Base-by-base conservation (phyloP, 2,888 invertebrate genomes). In the Trichopoda pennipes region DNA sequence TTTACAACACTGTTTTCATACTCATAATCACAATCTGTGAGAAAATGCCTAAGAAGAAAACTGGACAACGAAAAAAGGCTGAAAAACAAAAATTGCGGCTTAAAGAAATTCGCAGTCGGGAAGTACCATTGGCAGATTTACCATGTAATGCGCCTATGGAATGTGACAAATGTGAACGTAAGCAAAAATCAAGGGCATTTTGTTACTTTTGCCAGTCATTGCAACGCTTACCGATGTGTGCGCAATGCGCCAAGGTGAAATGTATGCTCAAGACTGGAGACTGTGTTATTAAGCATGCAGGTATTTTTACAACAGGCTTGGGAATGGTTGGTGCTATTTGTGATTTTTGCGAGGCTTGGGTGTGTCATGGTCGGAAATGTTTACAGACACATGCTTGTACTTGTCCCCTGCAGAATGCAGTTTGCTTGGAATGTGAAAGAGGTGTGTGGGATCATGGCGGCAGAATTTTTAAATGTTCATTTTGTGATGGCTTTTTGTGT, bases 321-420 rank as follows among this genome's bases (percentile, higher is more conserved):
- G 95, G 93, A 19, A 97, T 97, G 97, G 94, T 93, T 83, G 98
- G 98, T 56, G 99, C 98, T 0, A 96, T 99, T 87, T 99, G 99
- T 91, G 99, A 99, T 92, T 97, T 95, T 91, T 99, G 99, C 88
- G 99, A 99, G 92, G 98, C 98, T 0, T 99, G 98, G 97, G 94
- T 99, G 51, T 99, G 99, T 87, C 99, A 99, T 89, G 97, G 98
- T 0, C 93, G 96, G 84, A 97, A 97, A 91, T 99, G 99, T 88
- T 93, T 99, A 32, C 95, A 95, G 51, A 92, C 94, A 0, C 99
- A 99, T 89, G 97, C 98, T 0, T 99, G 99, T 91, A 94, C 94
- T 0, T 99, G 99, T 88, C 97, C 98, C 0, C 92, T 99, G 64
- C 94, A 91, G 88, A 97, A 98, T 86, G 98, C 98, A 0, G 93